Evolutionary conservation across 2,113 vertebrate species (phyloP).

Genomic region (Grallaria varia): DNA sequence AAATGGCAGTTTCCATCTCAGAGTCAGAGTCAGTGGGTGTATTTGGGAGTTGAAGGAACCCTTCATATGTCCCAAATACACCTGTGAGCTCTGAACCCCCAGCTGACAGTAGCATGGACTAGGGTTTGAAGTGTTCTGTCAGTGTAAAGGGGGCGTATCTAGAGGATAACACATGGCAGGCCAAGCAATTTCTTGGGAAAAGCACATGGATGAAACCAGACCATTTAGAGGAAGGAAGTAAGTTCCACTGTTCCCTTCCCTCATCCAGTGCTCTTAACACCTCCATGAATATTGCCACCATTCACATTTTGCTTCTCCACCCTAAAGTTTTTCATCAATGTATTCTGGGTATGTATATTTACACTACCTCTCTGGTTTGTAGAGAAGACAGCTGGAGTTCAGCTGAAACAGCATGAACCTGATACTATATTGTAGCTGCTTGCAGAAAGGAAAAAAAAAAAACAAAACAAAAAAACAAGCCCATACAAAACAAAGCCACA

Average conservation of each 20-base stretch:
- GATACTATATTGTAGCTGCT: neutral
- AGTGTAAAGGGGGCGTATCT: neutral
- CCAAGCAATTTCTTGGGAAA: neutral
- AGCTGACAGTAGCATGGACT: neutral
- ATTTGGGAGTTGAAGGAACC: neutral
- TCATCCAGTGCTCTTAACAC: neutral
- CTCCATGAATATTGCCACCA: neutral
- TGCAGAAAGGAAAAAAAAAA: neutral
- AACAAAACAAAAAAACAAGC: neutral
- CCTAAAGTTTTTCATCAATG: neutral
- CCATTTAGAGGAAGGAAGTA: neutral
- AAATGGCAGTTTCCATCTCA: neutral
- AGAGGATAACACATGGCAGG: neutral
- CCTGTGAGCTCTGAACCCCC: neutral
- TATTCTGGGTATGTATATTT: no score
- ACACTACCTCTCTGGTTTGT: neutral
- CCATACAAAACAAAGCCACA: neutral
- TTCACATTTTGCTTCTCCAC: neutral
- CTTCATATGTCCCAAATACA: neutral
- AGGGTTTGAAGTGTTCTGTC: neutral
- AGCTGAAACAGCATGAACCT: neutral
- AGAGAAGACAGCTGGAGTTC: neutral
- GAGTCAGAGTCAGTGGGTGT: rapidly evolving
- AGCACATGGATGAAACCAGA: rapidly evolving
- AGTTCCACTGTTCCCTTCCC: neutral